Evolutionary conservation across 1,140 invertebrate species (phyloP), one percentile per base, ranked within the genome.

Genomic region (Zelostemma sp.): DNA sequence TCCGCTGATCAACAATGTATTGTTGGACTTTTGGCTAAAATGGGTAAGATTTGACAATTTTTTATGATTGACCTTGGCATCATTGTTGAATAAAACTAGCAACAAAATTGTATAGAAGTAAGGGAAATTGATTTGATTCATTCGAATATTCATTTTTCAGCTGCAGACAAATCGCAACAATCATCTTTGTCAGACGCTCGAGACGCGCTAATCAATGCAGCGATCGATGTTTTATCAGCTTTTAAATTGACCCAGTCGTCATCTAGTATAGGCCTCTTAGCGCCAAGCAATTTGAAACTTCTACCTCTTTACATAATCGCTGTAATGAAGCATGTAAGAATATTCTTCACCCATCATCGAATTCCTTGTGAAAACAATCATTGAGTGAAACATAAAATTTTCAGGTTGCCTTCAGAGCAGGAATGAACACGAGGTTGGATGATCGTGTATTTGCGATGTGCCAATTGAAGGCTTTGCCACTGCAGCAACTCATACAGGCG

Each of bases 1-100:
- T 89, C 92, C 8, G 97, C 97, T n/a, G 97, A 99, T 85, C 93
- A 98, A 76, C 93, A 98, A 80, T 95, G 95, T 48, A 97, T 99
- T 62, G 88, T 97, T 33, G 95, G 95, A 35, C 84, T 99, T 43
- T 87, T 99, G 16, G 90, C 93, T 0, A 99, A 99, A 90, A 99
- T 99, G 96, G 96, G 93, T 94, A 79, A 86, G 87, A 31, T 28
- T 31, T 8, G 15, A 6, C 19, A 48, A 51, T 55, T 46, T 60
- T 35, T 73, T n/a, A n/a, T n/a, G n/a, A n/a, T n/a, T n/a, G n/a
- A n/a, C n/a, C n/a, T n/a, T n/a, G n/a, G n/a, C n/a, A n/a, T n/a
- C n/a, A n/a, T n/a, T n/a, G n/a, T n/a, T n/a, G n/a, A n/a, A n/a
- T n/a, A n/a, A n/a, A n/a, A n/a, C n/a, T n/a, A n/a, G n/a, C n/a